A percentile compares a stretch with the other conserved stretches of the same genome.
phyloP scores from a whole-genome alignment of 2,797 vertebrate species.

The Selene dorsalis region DNA sequence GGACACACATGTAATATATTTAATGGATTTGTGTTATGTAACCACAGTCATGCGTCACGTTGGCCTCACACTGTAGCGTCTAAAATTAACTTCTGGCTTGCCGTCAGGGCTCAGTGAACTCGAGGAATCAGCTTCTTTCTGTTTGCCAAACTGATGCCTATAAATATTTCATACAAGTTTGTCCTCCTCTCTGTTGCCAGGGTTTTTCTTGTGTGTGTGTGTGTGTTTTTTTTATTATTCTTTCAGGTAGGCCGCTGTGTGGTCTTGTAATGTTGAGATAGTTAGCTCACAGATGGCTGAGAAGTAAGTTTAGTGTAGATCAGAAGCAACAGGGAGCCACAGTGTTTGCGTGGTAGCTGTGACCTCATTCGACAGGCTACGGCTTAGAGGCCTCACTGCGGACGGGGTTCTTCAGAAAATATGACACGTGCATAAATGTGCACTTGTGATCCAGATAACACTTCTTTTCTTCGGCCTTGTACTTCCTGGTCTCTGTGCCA shows the following conservation, averaged over 20 bases:
- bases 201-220: background rate
- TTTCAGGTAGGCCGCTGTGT: constrained; percentile 2
- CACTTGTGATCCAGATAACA: background rate
- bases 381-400: background rate
- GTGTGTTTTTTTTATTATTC: background rate
- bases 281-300: constrained; percentile 36
- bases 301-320: constrained; percentile 10
- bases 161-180: constrained; percentile 31
- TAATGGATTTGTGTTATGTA: constrained; percentile 23
- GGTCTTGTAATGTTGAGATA: constrained; percentile 2
- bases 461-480: background rate
- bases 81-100: constrained; percentile 38
- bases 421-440: background rate
- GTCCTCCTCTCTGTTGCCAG: background rate
- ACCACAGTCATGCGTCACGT: constrained; percentile 10
- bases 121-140: background rate
- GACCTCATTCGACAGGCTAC: constrained; percentile 20
- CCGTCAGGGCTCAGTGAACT: constrained; percentile 5
- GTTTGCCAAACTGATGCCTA: constrained; percentile 32
- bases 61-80: constrained; percentile 11
- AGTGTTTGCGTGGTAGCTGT: constrained; percentile 20
- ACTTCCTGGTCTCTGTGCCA: background rate
- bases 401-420: constrained; percentile 8
- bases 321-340: constrained; percentile 28
- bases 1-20: background rate